Evolutionary conservation across 2,113 vertebrate species (phyloP), one percentile per base, ranked within the genome.

Genomic region (Oncorhynchus kisutch): DNA sequence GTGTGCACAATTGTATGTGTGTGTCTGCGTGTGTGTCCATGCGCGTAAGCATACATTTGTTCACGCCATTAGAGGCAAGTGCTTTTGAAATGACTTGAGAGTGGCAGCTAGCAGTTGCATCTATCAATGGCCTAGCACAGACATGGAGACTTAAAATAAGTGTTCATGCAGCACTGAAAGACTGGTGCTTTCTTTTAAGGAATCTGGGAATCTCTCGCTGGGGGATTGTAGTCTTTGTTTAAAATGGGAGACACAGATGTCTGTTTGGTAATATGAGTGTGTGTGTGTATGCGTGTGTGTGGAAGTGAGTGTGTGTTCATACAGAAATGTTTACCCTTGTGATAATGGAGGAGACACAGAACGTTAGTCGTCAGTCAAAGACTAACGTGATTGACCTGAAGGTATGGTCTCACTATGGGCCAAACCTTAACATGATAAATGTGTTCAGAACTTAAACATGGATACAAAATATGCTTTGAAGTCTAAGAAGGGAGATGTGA

Each of bases 1-100:
- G 12, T 51, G 14, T 51, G 49, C 1, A 5, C 49, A 51, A 69
- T 65, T 31, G 24, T 74, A 31, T 59, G 67, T 74, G 67, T 73
- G 70, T 78, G 48, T 80, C 27, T 76, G 48, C 70, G 51, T 78
- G 64, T 67, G 68, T 72, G 64, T 77, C 27, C 67, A 57, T 70
- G 31, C 22, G 71, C 27, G 76, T 60, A 73, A 60, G 62, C 71
- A 73, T 78, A 80, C 12, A 51, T 51, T 72, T 48, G 24, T 29
- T 51, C 62, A 22, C 16, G 6, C 59, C 27, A 59, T 27, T 31
- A 5, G 39, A n/a, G 8, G 14, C 9, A 66, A 65, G 66, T 34
- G 59, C 62, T 54, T 22, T 22, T 65, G 22, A 71, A 71, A 65
- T 22, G 31, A 24, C 34, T 67, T 4, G 1, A 16, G 11, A 4